Conservation (phyloP, 2,113 vertebrate genomes). For the Rhinopithecus roxellana region DNA sequence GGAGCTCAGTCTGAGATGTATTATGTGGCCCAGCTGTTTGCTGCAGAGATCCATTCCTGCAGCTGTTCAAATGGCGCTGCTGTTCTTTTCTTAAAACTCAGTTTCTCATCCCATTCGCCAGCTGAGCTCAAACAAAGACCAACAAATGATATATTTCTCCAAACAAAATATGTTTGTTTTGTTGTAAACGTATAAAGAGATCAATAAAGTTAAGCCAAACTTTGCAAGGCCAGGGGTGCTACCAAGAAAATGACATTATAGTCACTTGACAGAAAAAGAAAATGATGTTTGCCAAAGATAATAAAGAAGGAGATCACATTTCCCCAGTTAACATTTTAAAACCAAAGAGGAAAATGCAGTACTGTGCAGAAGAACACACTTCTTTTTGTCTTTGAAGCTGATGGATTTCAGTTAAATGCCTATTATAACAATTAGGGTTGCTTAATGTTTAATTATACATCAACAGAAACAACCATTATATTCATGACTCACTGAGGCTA, state of each 20-base stretch:
- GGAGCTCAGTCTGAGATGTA: background rate
- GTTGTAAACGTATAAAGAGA: constrained; percentile 59
- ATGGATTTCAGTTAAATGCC: constrained; percentile 3
- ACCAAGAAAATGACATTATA: constrained; percentile 35
- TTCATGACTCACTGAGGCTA: background rate
- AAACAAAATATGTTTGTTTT: constrained; percentile 48
- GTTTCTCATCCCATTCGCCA: constrained; percentile 29
- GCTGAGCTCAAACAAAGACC: constrained; percentile 55
- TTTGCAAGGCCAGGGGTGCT: constrained; percentile 11
- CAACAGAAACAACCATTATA: background rate
- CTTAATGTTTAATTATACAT: constrained; percentile 48
- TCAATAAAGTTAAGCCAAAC: constrained; percentile 56
- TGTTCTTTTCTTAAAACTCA: constrained; percentile 18
- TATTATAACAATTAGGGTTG: background rate
- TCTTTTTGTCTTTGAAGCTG: constrained; percentile 1
- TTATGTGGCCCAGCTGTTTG: background rate
- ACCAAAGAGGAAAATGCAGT: background rate
- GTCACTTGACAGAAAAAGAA: constrained; percentile 32
- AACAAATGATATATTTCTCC: constrained; percentile 62
- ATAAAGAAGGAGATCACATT: background rate
- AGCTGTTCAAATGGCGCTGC: background rate
- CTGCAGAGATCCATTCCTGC: background rate
- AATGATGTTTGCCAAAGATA: constrained; percentile 14
- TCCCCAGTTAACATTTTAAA: constrained; percentile 7
- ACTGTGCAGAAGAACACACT: background rate